These are phyloP conservation scores for Pyrrhia umbra DNA, from an alignment of 2,888 invertebrate species.

Conservation along the genomic window DNA sequence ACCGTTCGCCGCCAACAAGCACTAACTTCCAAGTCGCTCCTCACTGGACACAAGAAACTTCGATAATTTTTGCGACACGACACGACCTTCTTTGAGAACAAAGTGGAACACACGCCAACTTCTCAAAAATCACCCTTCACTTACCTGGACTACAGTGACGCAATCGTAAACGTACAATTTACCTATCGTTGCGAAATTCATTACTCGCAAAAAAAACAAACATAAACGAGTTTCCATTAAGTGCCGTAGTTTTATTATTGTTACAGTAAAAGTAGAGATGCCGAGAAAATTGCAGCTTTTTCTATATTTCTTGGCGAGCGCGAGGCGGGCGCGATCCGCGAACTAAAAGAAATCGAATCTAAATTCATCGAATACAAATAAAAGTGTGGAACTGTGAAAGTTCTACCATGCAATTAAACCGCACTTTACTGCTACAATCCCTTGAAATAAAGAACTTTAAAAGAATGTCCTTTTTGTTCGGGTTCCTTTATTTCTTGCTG, in stretches of 20 bases:
- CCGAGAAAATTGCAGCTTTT: slow-evolving; percentile 71
- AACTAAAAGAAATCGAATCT: slow-evolving; percentile 78
- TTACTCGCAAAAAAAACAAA: slow-evolving; percentile 59
- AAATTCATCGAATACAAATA: slow-evolving; percentile 84
- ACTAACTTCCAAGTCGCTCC: slow-evolving; percentile 66
- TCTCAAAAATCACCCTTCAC: slow-evolving; percentile 55
- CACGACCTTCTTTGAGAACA: slow-evolving; percentile 69
- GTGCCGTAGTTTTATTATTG: slow-evolving; percentile 64
- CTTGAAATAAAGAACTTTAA: slow-evolving; percentile 88
- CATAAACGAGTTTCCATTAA: slow-evolving; percentile 67
- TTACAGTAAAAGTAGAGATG: slow-evolving; percentile 67
- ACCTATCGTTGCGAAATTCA: slow-evolving; percentile 61
- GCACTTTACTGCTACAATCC: slow-evolving; percentile 87
- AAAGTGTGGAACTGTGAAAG: slow-evolving; percentile 79
- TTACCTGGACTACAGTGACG: slow-evolving; percentile 34
- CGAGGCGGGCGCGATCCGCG: slow-evolving; percentile 56
- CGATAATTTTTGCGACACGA: slow-evolving; percentile 78
- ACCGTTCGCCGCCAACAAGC: slow-evolving; percentile 50
- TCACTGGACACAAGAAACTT: slow-evolving; percentile 75
- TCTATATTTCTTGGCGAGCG: slow-evolving; percentile 68
- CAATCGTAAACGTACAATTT: slow-evolving; percentile 48
- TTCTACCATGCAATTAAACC: slow-evolving; percentile 87
- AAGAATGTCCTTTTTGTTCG: slow-evolving; percentile 83
- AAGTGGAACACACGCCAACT: slow-evolving; percentile 66
- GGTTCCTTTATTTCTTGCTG: slow-evolving; percentile 78